Conservation (phyloP, 2,797 vertebrate species). For the Capromys pilorides region DNA sequence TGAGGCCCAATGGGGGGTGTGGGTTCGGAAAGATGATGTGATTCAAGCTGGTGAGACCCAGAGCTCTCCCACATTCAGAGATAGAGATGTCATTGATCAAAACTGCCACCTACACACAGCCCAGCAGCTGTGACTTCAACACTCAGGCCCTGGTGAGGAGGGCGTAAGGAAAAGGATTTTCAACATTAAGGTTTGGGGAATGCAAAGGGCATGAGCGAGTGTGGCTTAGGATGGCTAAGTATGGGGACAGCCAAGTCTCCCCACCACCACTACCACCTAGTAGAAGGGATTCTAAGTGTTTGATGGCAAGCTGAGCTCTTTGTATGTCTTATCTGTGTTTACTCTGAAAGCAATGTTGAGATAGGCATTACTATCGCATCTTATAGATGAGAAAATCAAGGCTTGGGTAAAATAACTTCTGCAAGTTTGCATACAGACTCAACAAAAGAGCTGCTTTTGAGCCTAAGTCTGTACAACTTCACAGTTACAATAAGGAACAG, state of each 20-base stretch:
- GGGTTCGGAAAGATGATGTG: neutral
- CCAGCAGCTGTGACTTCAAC: neutral
- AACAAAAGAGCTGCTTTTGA: constrained; percentile 12
- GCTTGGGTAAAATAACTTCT: neutral
- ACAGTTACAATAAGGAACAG: neutral
- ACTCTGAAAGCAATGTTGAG: neutral
- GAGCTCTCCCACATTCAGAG: neutral
- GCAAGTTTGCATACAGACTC: neutral
- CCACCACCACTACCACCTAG: no score
- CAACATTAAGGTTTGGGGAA: neutral
- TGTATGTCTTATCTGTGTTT: neutral
- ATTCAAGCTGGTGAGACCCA: neutral
- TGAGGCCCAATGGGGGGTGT: neutral
- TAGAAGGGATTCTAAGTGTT: neutral
- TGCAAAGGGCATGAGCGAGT: neutral
- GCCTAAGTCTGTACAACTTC: neutral
- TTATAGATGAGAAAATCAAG: constrained; percentile 27
- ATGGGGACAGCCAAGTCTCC: neutral
- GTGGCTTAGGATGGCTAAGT: neutral
- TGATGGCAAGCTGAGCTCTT: neutral
- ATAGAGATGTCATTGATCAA: neutral
- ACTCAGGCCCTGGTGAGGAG: neutral
- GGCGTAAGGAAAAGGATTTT: neutral
- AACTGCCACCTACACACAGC: neutral
- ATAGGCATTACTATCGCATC: neutral